phyloP scores from a whole-genome alignment of 2,113 vertebrate species.

The Embiotoca jacksoni region DNA sequence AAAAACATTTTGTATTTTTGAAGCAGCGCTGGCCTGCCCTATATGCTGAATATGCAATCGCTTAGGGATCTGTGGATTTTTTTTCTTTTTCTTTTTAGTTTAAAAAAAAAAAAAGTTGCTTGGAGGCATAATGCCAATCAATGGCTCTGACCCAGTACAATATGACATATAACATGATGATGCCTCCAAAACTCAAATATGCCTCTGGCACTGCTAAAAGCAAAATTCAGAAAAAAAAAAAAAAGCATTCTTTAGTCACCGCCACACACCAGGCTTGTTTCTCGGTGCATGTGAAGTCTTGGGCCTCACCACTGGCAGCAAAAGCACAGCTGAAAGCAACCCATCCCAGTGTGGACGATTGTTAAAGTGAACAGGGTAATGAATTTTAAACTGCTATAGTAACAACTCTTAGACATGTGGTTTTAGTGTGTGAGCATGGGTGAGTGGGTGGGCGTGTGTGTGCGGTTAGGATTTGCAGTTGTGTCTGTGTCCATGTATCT shows the following conservation, averaged over 20 bases:
- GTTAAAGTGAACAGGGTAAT: constrained; percentile 84
- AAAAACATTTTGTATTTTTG: neutral
- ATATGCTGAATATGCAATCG: too few species aligned
- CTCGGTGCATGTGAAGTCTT: constrained; percentile 44
- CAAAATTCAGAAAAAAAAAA: too few species aligned
- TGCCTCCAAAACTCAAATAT: too few species aligned
- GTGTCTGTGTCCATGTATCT: constrained; percentile 76
- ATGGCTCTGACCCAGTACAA: too few species aligned
- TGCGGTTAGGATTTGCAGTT: constrained; percentile 74
- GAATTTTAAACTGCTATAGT: constrained; percentile 88
- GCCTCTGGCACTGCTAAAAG: too few species aligned
- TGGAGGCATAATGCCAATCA: too few species aligned
- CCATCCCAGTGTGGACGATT: constrained; percentile 75
- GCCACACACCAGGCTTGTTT: constrained; percentile 20
- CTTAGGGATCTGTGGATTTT: too few species aligned
- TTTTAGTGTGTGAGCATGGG: constrained; percentile 81
- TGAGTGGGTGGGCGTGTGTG: constrained; percentile 80
- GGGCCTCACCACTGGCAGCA: constrained; percentile 26
- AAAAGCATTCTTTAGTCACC: too few species aligned
- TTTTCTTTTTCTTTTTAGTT: too few species aligned
- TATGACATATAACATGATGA: too few species aligned
- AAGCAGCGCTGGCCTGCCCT: too few species aligned
- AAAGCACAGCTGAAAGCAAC: constrained; percentile 65
- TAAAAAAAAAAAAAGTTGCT: too few species aligned
- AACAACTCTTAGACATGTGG: constrained; percentile 85